Evolutionary conservation across 2,797 vertebrate species (phyloP).

Genomic region (Notolepis coatsorum): DNA sequence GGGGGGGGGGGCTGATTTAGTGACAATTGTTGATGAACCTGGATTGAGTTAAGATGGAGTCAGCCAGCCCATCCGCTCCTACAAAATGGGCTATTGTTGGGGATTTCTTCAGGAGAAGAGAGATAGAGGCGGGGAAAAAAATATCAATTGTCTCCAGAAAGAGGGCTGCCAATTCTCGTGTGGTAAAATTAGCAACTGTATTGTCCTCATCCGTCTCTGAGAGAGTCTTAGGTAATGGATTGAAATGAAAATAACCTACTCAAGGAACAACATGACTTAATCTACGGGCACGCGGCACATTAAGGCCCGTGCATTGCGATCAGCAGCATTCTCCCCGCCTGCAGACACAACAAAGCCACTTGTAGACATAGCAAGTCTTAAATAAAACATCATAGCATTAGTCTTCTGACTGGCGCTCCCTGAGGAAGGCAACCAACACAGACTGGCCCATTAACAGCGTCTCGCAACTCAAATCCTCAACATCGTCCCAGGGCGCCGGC

Average conservation of each 20-base stretch:
- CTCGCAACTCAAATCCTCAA: not conserved
- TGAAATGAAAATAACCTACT: too few relatives aligned
- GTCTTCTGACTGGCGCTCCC: not conserved
- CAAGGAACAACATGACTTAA: too few relatives aligned
- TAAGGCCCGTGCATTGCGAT: not conserved
- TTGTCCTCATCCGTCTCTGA: slow-evolving; percentile 11
- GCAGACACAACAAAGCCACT: not conserved
- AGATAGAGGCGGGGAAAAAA: not conserved
- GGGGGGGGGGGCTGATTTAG: slow-evolving; percentile 64
- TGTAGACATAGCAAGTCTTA: slow-evolving; percentile 9
- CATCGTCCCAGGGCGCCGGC: not conserved
- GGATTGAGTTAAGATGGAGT: slow-evolving; percentile 71
- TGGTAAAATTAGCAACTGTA: not conserved
- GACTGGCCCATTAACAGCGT: not conserved
- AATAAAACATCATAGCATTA: not conserved
- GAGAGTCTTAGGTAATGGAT: too few relatives aligned
- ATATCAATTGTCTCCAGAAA: not conserved
- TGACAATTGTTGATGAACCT: slow-evolving; percentile 73
- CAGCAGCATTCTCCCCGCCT: slow-evolving; percentile 1
- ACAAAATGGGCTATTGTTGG: slow-evolving; percentile 30
- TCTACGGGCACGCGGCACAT: too few relatives aligned
- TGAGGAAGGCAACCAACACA: not conserved
- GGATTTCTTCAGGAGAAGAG: slow-evolving; percentile 16
- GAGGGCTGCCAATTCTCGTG: slow-evolving; percentile 21
- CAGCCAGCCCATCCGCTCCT: slow-evolving; percentile 11